These are phyloP conservation scores for Chaetorhynchus papuensis DNA, from an alignment of 2,113 vertebrate species.

Conservation along the genomic window DNA sequence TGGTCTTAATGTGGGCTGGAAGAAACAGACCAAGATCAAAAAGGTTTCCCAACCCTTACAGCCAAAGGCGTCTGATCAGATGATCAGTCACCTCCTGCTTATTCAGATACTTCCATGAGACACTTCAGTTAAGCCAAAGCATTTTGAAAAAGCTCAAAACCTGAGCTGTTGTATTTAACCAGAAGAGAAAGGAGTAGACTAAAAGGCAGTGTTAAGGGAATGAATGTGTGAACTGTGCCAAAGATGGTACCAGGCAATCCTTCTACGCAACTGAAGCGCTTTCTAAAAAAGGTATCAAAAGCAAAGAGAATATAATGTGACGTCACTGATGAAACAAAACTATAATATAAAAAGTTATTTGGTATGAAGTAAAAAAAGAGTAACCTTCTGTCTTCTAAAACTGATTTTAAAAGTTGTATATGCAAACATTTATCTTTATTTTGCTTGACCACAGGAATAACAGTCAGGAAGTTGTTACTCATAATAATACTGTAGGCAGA, in stretches of 20 bases:
- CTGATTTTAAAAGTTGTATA: not conserved
- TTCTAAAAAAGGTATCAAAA: not conserved
- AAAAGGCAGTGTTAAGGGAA: not conserved
- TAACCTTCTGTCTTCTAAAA: not conserved
- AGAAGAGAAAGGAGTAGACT: not conserved
- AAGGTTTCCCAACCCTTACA: not conserved
- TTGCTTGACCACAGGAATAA: not conserved
- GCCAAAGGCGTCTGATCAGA: not conserved
- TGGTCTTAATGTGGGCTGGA: not conserved
- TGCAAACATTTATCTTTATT: not conserved
- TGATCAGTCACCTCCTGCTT: not conserved
- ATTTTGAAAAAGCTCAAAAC: not conserved
- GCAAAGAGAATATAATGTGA: not conserved
- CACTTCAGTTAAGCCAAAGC: not conserved
- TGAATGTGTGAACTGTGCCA: not conserved
- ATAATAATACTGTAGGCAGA: not conserved
- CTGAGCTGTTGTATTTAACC: not conserved
- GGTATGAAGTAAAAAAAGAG: not conserved
- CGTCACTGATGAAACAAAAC: not conserved
- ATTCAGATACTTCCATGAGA: not conserved
- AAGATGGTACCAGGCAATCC: not conserved
- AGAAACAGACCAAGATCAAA: not conserved
- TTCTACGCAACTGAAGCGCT: not conserved
- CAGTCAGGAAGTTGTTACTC: not conserved
- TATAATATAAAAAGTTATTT: not conserved